These are phyloP conservation scores for Actinia equina DNA, from an alignment of 64 coral and sea anemone genomes.

Conservation along the genomic window DNA sequence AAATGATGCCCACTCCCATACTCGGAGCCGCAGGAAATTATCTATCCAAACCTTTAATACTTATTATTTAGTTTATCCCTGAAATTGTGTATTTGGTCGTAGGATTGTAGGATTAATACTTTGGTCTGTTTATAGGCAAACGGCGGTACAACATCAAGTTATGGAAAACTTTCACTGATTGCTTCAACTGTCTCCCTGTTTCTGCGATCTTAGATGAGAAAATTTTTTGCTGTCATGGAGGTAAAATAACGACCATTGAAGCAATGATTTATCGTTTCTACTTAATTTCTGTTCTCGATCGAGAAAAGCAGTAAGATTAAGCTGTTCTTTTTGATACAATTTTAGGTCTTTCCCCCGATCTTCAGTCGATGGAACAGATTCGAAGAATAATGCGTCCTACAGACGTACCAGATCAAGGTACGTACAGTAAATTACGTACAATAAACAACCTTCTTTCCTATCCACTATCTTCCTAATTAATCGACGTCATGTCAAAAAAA, in stretches of 20 bases:
- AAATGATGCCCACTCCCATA: neutral
- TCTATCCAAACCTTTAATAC: neutral
- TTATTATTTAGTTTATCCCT: neutral
- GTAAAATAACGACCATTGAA: constrained; percentile 16
- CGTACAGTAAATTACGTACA: neutral
- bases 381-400: constrained; percentile 95
- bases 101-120: neutral
- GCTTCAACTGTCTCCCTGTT: constrained; percentile 97
- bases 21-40: neutral
- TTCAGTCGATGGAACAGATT: constrained; percentile 99
- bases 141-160: constrained; percentile 97
- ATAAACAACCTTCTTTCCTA: neutral
- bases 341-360: constrained; percentile 93
- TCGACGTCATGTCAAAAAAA: neutral
- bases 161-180: constrained; percentile 99
- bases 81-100: neutral
- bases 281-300: neutral
- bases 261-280: neutral
- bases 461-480: neutral
- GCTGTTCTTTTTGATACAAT: neutral
- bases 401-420: constrained; percentile 99
- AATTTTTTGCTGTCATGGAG: constrained; percentile 99
- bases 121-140: constrained; percentile 75
- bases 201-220: constrained; percentile 97
- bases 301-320: neutral